A percentile compares a stretch with the other conserved stretches of the same genome.
phyloP scores from a whole-genome alignment of 2,113 vertebrate genomes.

The Microcebus lehilahytsara region DNA sequence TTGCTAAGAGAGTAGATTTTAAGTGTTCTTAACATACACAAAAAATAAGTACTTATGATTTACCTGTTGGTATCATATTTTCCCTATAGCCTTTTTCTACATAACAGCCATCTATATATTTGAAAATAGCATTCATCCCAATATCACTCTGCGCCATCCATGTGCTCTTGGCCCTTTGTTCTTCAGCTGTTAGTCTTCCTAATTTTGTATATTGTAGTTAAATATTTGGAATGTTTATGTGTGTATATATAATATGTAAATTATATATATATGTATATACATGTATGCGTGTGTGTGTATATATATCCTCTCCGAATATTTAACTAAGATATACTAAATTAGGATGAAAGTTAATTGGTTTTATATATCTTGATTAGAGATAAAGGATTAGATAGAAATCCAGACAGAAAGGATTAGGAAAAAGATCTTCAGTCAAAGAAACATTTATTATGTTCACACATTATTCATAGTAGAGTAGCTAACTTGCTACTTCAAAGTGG shows the following conservation, averaged over 20 bases:
- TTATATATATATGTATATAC: background rate
- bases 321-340: background rate
- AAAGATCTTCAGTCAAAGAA: background rate
- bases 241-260: background rate
- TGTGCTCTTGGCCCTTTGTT: background rate
- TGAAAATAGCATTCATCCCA: background rate
- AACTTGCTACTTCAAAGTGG: background rate
- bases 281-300: background rate
- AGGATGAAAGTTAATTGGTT: background rate
- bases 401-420: too few relatives aligned
- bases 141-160: background rate
- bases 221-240: background rate
- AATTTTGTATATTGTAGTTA: background rate
- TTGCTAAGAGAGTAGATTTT: background rate
- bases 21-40: background rate
- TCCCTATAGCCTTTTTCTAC: background rate
- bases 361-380: background rate
- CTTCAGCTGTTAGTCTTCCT: background rate
- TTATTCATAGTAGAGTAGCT: background rate
- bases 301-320: background rate
- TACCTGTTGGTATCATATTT: background rate
- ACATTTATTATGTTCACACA: background rate
- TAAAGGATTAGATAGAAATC: background rate
- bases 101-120: background rate
- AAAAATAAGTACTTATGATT: background rate